These are phyloP conservation scores for Pituophis catenifer DNA, from an alignment of 2,113 vertebrate species.

Conservation along the genomic window DNA sequence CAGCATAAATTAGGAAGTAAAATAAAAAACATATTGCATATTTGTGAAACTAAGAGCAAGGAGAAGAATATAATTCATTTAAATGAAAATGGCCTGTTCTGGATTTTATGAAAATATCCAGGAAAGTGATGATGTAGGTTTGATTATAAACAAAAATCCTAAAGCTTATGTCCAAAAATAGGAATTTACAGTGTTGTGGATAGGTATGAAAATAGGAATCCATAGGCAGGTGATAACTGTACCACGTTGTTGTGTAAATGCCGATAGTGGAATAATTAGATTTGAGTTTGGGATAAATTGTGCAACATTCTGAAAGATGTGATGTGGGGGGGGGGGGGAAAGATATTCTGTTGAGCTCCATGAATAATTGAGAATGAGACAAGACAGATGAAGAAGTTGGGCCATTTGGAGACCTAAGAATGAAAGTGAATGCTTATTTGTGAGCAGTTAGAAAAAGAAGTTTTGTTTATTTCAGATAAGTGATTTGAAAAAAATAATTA, in stretches of 20 bases:
- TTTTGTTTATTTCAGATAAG: background rate
- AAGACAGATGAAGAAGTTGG: background rate
- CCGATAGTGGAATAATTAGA: background rate
- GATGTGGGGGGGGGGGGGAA: background rate
- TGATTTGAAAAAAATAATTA: background rate
- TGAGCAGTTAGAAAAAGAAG: background rate
- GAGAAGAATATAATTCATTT: background rate
- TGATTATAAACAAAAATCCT: background rate
- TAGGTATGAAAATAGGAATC: background rate
- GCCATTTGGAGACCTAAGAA: background rate
- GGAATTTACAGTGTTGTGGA: background rate
- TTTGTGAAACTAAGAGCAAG: background rate
- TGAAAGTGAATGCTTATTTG: background rate
- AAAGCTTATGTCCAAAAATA: background rate
- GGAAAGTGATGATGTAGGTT: background rate
- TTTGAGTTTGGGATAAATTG: background rate
- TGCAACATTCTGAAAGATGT: background rate
- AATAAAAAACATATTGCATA: background rate
- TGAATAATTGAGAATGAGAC: background rate
- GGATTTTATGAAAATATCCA: background rate
- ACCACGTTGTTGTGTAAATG: background rate
- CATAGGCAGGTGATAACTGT: background rate
- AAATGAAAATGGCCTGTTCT: background rate
- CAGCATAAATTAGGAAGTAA: background rate
- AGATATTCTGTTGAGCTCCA: background rate